phyloP scores from a whole-genome alignment of 2,888 invertebrate species.

The Tenthredo notha region DNA sequence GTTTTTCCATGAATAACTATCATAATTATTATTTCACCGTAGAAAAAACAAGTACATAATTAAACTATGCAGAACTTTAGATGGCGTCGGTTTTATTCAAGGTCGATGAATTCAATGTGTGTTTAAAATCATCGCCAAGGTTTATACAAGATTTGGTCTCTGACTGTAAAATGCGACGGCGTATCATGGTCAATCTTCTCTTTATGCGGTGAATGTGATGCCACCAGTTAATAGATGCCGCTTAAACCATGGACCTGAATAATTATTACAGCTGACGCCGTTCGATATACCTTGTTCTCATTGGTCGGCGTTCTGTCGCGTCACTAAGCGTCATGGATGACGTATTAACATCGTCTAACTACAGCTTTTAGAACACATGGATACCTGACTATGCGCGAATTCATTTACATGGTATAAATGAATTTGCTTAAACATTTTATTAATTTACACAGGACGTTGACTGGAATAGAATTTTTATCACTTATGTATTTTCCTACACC shows the following conservation, averaged over 20 bases:
- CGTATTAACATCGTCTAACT: slow-evolving; percentile 23
- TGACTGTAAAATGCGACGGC: neutral
- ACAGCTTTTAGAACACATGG: neutral
- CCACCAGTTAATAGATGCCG: neutral
- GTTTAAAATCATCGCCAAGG: slow-evolving; percentile 46
- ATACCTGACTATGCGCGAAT: neutral
- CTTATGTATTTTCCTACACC: neutral
- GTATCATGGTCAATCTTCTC: slow-evolving; percentile 24
- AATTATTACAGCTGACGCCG: slow-evolving; percentile 35
- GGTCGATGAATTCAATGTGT: slow-evolving; percentile 49
- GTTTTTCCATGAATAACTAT: slow-evolving; percentile 36
- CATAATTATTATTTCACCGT: slow-evolving; percentile 63
- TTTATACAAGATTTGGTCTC: slow-evolving; percentile 31
- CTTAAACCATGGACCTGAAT: slow-evolving; percentile 6
- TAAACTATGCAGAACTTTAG: slow-evolving; percentile 73
- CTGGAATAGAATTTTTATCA: neutral
- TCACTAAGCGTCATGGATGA: slow-evolving; percentile 1
- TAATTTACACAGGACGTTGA: neutral
- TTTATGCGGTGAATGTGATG: neutral
- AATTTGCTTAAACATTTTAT: neutral
- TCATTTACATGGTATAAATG: neutral
- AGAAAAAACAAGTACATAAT: slow-evolving; percentile 69
- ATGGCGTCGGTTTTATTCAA: slow-evolving; percentile 74
- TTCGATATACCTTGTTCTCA: neutral
- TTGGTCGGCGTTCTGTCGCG: slow-evolving; percentile 26